Base-by-base conservation (phyloP, 2,113 vertebrate genomes). In the Aspidoscelis tigris region DNA sequence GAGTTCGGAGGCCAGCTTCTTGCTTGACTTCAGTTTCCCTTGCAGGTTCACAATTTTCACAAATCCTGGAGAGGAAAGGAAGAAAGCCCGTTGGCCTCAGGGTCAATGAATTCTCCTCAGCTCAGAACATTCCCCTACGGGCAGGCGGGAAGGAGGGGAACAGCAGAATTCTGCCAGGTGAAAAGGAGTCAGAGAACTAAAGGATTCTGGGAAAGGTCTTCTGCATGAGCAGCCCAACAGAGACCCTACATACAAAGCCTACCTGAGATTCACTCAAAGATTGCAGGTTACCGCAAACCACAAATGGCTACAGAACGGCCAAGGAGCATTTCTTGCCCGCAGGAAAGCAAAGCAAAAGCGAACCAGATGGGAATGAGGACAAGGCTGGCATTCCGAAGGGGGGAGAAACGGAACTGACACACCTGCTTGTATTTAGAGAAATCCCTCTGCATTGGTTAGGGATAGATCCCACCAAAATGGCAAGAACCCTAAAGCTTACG, bases 21-120 rank as follows among this genome's bases (percentile, higher is more conserved):
- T 99, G 95, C 98, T 99, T 58, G 99, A 99, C 91, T 99, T 99
- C 90, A 99, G 88, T 90, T 95, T 97, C 88, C 98, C 99, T 90
- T 98, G 98, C 90, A 99, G 97, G 95, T 99, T 99, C 87, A 99
- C 99, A 71, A 99, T 99, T 97, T 99, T 99, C 90, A 99, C 94
- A 95, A 97, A 98, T 96, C 97, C 99, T 99, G 80, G 69, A 93
- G 91, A 86, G 80, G 82, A 94, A 87, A 79, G 58, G 81, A 91
- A 92, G 77, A 4, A 86, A 70, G 22, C 8, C 78, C 80, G 88
- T 84, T 64, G 0, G 90, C 43, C 58, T 75, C 41, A 88, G 43
- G 76, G 26, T 89, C 71, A 90, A 91, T 90, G 1, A 3, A 4
- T 1, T 2, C 7, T 22, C 75, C 84, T 82, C 21, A 65, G 81